A percentile compares a stretch with the other conserved stretches of the same genome.
Conservation (phyloP, 1,140 invertebrate species). For the Phenacoccus solenopsis region DNA sequence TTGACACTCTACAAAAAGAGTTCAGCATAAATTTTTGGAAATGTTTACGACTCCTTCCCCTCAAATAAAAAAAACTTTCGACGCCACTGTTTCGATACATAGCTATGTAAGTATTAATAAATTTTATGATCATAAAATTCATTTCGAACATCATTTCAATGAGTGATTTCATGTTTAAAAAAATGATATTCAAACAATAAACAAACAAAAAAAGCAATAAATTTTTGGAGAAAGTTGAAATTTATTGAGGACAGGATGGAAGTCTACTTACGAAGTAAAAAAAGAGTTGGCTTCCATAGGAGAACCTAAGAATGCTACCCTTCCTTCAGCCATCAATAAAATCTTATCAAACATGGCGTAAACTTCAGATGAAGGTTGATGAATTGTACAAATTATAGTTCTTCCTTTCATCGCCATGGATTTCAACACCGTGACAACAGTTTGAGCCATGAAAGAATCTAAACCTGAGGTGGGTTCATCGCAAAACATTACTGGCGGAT, state of each 20-base stretch:
- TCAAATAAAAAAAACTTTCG: too few species aligned
- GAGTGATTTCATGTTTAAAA: too few species aligned
- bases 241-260: background rate
- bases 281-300: conserved; percentile 63
- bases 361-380: conserved; percentile 89
- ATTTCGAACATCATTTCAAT: too few species aligned
- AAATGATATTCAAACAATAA: too few species aligned
- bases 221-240: too few species aligned
- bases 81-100: too few species aligned
- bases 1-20: too few species aligned
- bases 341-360: conserved; percentile 86
- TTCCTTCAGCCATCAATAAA: conserved; percentile 80
- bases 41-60: too few species aligned
- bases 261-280: conserved; percentile 59
- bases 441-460: conserved; percentile 76
- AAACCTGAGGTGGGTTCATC: conserved; percentile 91
- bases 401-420: conserved; percentile 66
- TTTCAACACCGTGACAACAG: conserved; percentile 74
- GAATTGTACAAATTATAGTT: conserved; percentile 87
- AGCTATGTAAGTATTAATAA: too few species aligned
- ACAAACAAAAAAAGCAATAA: too few species aligned
- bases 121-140: too few species aligned
- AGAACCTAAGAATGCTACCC: conserved; percentile 78
- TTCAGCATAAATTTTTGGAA: too few species aligned
- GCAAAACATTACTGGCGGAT: conserved; percentile 90